These are phyloP conservation scores for Ferrisia virgata DNA, from an alignment of 2,888 invertebrate species.

Conservation along the genomic window DNA sequence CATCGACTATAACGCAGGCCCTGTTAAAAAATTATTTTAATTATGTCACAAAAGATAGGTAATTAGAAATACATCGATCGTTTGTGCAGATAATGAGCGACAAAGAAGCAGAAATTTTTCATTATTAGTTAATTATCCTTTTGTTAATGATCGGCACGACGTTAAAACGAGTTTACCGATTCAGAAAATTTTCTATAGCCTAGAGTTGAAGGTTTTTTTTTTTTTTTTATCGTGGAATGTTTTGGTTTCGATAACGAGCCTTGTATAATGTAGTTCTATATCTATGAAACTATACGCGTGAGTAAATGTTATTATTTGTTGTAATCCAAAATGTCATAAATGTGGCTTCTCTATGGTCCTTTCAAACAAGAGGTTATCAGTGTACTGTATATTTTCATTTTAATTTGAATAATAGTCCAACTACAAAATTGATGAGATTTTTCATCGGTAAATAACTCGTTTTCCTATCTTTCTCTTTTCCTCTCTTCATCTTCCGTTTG, in stretches of 20 bases:
- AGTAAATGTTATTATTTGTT: background rate
- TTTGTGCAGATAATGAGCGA: background rate
- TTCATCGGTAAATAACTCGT: background rate
- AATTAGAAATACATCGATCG: background rate
- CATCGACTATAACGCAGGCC: background rate
- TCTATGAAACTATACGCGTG: background rate
- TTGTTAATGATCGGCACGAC: background rate
- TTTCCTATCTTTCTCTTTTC: too few species aligned
- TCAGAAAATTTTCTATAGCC: background rate
- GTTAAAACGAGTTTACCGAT: background rate
- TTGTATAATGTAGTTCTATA: background rate
- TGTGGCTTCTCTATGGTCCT: background rate
- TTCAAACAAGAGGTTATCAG: background rate
- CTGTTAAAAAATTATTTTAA: background rate
- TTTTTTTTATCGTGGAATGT: too few species aligned
- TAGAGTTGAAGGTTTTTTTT: background rate
- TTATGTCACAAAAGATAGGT: background rate
- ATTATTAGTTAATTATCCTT: constrained; percentile 2
- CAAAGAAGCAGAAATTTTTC: background rate
- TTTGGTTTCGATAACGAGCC: background rate
- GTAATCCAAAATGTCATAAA: background rate
- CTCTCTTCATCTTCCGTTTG: too few species aligned
- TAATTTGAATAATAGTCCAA: too few species aligned
- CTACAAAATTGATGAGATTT: background rate
- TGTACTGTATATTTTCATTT: too few species aligned